A percentile compares a stretch with the other conserved stretches of the same genome.
These are phyloP conservation scores for Meiosimyza decipiens DNA, from an alignment of 2,888 invertebrate genomes.

Conservation along the genomic window DNA sequence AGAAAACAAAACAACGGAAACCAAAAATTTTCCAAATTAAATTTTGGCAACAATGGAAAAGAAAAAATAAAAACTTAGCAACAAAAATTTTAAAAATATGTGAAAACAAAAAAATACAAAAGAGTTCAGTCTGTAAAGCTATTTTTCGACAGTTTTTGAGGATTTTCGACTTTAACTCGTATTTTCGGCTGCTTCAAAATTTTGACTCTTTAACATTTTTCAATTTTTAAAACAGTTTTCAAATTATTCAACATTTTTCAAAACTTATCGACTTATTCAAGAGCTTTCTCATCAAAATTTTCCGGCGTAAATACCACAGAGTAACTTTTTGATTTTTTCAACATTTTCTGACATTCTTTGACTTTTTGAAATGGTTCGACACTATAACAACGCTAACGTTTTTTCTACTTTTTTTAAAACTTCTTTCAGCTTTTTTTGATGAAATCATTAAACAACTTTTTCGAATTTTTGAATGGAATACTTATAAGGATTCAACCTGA, in stretches of 20 bases:
- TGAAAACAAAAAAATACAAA: neutral
- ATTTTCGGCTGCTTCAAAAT: neutral
- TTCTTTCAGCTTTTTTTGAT: too few relatives aligned
- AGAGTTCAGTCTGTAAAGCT: neutral
- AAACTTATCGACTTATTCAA: too few relatives aligned
- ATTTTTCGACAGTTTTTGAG: neutral
- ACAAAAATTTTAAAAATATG: neutral
- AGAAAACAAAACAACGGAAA: neutral
- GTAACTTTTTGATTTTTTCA: too few relatives aligned
- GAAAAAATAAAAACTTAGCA: neutral
- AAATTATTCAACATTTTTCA: neutral
- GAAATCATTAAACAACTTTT: too few relatives aligned
- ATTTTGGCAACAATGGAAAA: neutral
- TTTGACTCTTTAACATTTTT: neutral
- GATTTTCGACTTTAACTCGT: neutral
- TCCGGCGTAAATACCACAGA: too few relatives aligned
- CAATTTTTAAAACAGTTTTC: neutral
- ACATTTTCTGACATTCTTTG: too few relatives aligned
- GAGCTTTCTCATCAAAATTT: too few relatives aligned
- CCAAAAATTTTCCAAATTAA: conserved; percentile 9
- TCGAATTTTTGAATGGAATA: too few relatives aligned
- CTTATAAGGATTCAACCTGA: too few relatives aligned
- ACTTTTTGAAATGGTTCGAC: too few relatives aligned
- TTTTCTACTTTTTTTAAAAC: too few relatives aligned
- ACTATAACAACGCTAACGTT: too few relatives aligned